phyloP scores from a whole-genome alignment of 2,888 invertebrate species.

The Apantesis nais region DNA sequence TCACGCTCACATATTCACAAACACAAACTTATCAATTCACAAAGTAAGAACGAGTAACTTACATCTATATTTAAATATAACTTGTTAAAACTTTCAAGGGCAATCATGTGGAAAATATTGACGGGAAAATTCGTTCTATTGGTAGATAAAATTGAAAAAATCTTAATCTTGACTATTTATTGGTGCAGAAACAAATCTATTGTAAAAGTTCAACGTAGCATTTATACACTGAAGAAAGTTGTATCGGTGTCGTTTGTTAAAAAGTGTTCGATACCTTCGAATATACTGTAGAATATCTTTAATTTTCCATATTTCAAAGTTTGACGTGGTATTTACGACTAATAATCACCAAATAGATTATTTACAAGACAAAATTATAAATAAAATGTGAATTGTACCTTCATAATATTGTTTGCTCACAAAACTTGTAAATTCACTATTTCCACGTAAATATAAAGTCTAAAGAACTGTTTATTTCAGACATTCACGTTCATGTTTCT shows the following conservation, averaged over 20 bases:
- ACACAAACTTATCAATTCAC: background rate
- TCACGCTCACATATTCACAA: background rate
- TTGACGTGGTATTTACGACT: background rate
- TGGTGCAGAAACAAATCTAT: conserved; percentile 3
- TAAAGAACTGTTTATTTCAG: background rate
- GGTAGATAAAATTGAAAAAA: background rate
- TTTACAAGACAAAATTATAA: background rate
- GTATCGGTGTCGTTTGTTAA: background rate
- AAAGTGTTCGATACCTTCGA: background rate
- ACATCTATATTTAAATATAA: background rate
- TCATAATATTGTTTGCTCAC: background rate
- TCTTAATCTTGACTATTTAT: conserved; percentile 13
- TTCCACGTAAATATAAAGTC: background rate
- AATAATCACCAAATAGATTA: background rate
- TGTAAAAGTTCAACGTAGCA: conserved; percentile 2
- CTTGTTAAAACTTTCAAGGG: background rate
- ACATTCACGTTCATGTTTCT: background rate
- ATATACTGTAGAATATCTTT: background rate
- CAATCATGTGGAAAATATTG: background rate
- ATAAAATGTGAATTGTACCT: too few species aligned
- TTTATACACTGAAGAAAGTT: background rate
- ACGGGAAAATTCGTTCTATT: background rate
- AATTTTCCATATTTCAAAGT: background rate
- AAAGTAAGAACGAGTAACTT: background rate
- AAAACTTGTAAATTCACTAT: background rate